Evolutionary conservation across 2,113 vertebrate species (phyloP).

Genomic region (Gallinago jamesoni): DNA sequence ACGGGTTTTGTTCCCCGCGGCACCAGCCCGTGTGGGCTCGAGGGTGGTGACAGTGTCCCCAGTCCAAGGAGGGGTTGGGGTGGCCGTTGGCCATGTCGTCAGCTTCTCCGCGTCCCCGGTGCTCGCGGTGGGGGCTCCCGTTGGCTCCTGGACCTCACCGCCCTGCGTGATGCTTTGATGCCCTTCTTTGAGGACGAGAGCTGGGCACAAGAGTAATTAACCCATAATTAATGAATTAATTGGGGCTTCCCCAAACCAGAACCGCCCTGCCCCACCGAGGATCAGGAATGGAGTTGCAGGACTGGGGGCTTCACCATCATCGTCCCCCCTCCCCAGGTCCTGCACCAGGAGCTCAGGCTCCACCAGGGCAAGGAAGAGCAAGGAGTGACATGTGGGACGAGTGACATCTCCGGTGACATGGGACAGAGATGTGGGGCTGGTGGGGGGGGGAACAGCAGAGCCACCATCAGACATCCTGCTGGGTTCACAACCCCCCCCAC

Average conservation of each 20-base stretch:
- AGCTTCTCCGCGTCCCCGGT: fast-evolving
- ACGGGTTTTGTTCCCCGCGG: not conserved
- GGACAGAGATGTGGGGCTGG: not conserved
- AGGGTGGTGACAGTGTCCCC: not conserved
- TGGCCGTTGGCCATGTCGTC: fast-evolving
- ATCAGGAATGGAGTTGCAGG: fast-evolving
- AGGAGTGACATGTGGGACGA: no score
- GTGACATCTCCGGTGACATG: not conserved
- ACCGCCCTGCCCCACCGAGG: fast-evolving
- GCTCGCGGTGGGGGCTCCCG: fast-evolving
- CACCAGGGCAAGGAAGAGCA: no score
- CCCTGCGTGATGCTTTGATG: fast-evolving
- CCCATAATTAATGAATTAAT: no score
- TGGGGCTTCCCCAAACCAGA: not conserved
- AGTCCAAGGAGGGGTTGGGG: fast-evolving
- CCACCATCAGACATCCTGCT: not conserved
- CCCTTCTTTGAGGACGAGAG: fast-evolving
- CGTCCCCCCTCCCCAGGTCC: fast-evolving
- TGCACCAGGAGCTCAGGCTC: no score
- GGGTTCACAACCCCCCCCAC: not conserved
- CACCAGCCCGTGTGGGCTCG: fast-evolving
- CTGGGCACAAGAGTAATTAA: not conserved
- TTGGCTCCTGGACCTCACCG: fast-evolving
- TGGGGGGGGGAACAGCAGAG: not conserved
- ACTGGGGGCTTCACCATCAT: no score